Evolutionary conservation across 1,140 invertebrate species (phyloP).

Genomic region (Potamilus streckersoni): DNA sequence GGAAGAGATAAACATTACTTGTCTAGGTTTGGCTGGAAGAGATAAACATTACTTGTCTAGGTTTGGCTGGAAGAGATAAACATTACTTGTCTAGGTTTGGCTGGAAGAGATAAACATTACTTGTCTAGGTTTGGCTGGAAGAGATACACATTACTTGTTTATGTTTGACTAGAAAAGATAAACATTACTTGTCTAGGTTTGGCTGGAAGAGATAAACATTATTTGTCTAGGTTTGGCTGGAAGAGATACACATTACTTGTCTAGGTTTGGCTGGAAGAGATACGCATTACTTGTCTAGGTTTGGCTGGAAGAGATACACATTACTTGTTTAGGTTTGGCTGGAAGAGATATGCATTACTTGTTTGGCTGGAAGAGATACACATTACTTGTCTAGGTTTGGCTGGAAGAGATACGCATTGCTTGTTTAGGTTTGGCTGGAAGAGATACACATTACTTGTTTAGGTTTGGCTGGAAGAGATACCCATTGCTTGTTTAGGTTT

Average conservation of each 20-base stretch:
- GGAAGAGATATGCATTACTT: background rate
- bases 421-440: background rate
- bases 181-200: background rate
- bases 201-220: background rate
- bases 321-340: background rate
- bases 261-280: background rate
- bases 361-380: background rate
- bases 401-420: background rate
- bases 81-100: background rate
- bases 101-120: background rate
- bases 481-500: background rate
- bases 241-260: no score
- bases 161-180: background rate
- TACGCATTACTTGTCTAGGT: no score
- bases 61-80: background rate
- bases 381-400: background rate
- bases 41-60: background rate
- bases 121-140: background rate
- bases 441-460: no score
- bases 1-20: background rate
- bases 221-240: background rate
- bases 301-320: background rate
- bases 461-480: background rate
- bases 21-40: background rate
- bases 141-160: no score